phyloP scores from a whole-genome alignment of 2,113 vertebrate genomes.

The Scolopax mira region DNA sequence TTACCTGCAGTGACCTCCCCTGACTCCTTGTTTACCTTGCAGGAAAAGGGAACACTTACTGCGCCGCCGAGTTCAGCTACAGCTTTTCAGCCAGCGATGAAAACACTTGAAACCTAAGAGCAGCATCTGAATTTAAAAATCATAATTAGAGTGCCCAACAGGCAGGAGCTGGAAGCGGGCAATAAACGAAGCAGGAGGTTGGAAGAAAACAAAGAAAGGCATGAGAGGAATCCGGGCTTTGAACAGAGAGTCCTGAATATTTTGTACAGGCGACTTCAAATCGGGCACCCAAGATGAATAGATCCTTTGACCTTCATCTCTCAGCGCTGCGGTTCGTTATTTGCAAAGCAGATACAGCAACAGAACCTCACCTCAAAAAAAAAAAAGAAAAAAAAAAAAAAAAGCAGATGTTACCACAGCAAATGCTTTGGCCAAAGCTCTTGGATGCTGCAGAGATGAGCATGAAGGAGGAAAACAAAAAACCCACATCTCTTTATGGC shows the following conservation, averaged over 20 bases:
- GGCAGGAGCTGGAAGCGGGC: conserved; percentile 25
- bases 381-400: not conserved
- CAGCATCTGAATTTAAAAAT: conserved; percentile 19
- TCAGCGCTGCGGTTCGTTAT: not conserved
- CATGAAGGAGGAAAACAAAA: not conserved
- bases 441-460: not conserved
- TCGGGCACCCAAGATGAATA: not conserved
- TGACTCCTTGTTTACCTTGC: conserved; percentile 27
- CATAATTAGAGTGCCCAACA: not conserved
- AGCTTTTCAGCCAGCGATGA: not conserved
- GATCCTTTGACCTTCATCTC: not conserved
- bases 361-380: not conserved
- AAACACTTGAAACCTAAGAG: conserved; percentile 50
- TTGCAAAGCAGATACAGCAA: not conserved
- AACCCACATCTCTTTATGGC: accelerated
- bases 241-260: not conserved
- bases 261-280: not conserved
- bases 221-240: not conserved
- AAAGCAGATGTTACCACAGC: not conserved
- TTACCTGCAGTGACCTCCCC: conserved; percentile 36
- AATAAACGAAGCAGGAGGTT: not conserved
- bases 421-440: not conserved
- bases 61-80: not conserved
- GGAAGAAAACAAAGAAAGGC: not conserved
- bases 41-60: not conserved